A percentile compares a stretch with the other conserved stretches of the same genome.
phyloP scores from a whole-genome alignment of 2,888 invertebrate species.

The Miltochrista miniata region DNA sequence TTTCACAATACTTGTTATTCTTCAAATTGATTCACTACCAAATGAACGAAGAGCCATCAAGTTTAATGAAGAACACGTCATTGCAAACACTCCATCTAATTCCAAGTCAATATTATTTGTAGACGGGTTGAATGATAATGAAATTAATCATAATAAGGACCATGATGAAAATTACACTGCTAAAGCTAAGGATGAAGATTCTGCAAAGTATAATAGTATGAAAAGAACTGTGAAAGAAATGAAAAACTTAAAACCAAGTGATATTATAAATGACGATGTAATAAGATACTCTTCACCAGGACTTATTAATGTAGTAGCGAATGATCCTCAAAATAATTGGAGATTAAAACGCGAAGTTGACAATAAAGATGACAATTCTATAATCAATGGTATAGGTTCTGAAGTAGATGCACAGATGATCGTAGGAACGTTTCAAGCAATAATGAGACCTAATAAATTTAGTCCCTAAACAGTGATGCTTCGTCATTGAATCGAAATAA shows the following conservation, averaged over 20 bases:
- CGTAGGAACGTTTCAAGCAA: slow-evolving; percentile 12
- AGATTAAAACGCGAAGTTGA: slow-evolving; percentile 1
- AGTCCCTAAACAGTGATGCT: neutral
- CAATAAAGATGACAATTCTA: neutral
- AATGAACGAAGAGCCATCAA: neutral
- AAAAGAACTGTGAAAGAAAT: too few species aligned
- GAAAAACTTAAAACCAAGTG: too few species aligned
- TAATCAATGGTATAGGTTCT: neutral
- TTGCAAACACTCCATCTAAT: neutral
- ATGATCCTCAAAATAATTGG: neutral
- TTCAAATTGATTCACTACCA: slow-evolving; percentile 2
- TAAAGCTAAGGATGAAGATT: neutral
- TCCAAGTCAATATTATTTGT: neutral
- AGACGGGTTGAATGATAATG: slow-evolving; percentile 2
- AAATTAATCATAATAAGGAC: neutral
- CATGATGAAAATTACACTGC: neutral
- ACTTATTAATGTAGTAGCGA: neutral
- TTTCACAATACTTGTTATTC: neutral
- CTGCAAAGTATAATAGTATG: too few species aligned
- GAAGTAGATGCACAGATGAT: slow-evolving; percentile 1
- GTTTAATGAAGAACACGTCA: neutral
- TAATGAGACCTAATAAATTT: neutral
- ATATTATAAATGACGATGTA: too few species aligned
- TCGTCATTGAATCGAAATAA: neutral
- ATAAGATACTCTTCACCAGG: neutral